Base-by-base conservation (phyloP, 2,797 vertebrate genomes). In the Enteromius argenteus region DNA sequence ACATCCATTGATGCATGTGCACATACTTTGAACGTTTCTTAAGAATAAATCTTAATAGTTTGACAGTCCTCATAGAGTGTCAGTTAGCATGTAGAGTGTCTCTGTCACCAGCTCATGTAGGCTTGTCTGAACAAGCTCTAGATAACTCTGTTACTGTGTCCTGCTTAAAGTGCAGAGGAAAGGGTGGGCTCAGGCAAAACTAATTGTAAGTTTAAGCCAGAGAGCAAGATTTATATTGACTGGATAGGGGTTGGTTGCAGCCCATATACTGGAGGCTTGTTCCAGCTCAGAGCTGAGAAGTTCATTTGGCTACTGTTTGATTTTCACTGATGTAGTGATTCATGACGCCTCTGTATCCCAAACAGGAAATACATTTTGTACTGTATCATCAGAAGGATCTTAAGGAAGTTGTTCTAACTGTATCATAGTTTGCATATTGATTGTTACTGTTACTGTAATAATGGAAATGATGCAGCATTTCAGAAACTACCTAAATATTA, bases 71-170 rank as follows among this genome's bases (percentile, higher is more conserved):
- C 35, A 15, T 39, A 67, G 32, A 67, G 39, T 39, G 23, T 78
- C 39, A 68, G 66, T 69, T 53, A 60, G 37, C 85, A 89, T 83
- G 86, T 89, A 15, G 79, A 90, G 88, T 89, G 90, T 92, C 91
- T 90, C 90, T 90, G 88, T 93, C 92, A 91, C 86, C 87, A 60
- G 84, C 86, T 89, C 79, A 83, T 46, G 32, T 21, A 79, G 87
- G 84, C 88, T 62, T 87, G 84, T 84, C 91, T 86, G 89, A 90
- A 90, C 93, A 30, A 88, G 80, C 49, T 79, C 87, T 84, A 86
- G 88, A 88, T 93, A 89, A 91, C 79, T 89, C 86, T 88, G 88
- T 86, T 87, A 90, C 88, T 85, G 89, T 84, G 89, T 74, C 84
- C 19, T 77, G 15, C 32, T 79, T 60, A 78, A 23, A 69, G 68